phyloP scores from a whole-genome alignment of 2,113 vertebrate genomes.

The Limanda limanda region DNA sequence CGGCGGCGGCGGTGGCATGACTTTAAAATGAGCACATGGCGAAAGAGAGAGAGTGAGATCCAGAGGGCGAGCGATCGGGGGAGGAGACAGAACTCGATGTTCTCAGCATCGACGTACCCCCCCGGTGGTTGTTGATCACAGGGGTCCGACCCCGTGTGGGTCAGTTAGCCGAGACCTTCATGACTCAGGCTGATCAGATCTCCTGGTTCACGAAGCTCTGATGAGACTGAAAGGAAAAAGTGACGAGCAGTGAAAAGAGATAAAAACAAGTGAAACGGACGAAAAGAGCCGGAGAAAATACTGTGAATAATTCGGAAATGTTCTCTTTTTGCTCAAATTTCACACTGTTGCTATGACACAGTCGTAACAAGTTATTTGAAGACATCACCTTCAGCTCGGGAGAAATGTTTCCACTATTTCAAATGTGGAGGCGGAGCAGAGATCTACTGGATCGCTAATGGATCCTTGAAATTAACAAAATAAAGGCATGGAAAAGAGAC shows the following conservation, averaged over 20 bases:
- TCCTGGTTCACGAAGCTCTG: constrained; percentile 33
- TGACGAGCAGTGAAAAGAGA: background rate
- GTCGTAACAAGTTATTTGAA: background rate
- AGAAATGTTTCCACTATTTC: background rate
- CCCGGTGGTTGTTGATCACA: constrained; percentile 39
- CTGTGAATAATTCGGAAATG: no score
- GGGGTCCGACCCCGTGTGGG: background rate
- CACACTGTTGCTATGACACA: no score
- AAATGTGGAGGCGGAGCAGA: no score
- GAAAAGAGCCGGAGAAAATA: no score
- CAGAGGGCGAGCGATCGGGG: no score
- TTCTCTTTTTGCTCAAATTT: no score
- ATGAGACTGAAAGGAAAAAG: background rate
- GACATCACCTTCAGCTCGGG: background rate
- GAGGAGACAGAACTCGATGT: constrained; percentile 4
- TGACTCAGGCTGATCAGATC: constrained; percentile 37
- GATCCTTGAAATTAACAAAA: no score
- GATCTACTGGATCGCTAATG: no score
- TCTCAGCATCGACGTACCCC: constrained; percentile 35
- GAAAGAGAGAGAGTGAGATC: constrained; percentile 23
- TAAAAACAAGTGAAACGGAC: background rate
- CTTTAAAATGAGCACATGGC: constrained; percentile 44
- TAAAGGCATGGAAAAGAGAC: no score
- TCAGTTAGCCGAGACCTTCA: constrained; percentile 45
- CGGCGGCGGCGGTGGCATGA: constrained; percentile 23